A percentile compares a stretch with the other conserved stretches of the same genome.
Conservation (phyloP, 2,888 invertebrate species). For the Drosophila infuscata region DNA sequence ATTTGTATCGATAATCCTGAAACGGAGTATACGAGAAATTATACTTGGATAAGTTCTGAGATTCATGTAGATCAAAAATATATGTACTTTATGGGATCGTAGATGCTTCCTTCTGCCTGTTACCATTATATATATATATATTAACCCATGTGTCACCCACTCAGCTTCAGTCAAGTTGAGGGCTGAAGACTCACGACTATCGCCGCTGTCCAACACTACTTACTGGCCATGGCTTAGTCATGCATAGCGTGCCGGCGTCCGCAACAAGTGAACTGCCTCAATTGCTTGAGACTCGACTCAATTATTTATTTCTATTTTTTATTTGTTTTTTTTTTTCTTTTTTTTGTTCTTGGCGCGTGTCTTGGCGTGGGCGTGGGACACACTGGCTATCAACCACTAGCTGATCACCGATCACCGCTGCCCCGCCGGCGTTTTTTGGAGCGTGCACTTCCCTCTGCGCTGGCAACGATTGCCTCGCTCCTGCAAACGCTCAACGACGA, state of each 20-base stretch:
- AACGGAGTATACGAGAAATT: background rate
- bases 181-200: slow-evolving; percentile 6
- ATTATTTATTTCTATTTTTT: slow-evolving; percentile 5
- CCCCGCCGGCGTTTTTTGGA: slow-evolving; percentile 31
- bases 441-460: slow-evolving; percentile 14
- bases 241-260: slow-evolving; percentile 7
- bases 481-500: slow-evolving; percentile 8
- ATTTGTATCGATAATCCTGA: background rate
- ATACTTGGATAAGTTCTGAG: too few species aligned
- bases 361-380: slow-evolving; percentile 74
- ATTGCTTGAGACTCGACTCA: slow-evolving; percentile 25
- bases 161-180: slow-evolving; percentile 18
- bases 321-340: background rate
- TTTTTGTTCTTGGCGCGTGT: slow-evolving; percentile 71
- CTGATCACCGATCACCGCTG: slow-evolving; percentile 25
- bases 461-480: slow-evolving; percentile 16
- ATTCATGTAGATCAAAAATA: background rate
- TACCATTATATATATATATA: background rate
- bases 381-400: slow-evolving; percentile 38
- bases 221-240: slow-evolving; percentile 28
- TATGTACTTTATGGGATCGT: background rate
- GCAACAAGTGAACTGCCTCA: slow-evolving; percentile 22
- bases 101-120: background rate
- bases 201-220: slow-evolving; percentile 30
- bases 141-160: background rate